Conservation (phyloP, 2,888 invertebrate species). For the Norana najaformis region DNA sequence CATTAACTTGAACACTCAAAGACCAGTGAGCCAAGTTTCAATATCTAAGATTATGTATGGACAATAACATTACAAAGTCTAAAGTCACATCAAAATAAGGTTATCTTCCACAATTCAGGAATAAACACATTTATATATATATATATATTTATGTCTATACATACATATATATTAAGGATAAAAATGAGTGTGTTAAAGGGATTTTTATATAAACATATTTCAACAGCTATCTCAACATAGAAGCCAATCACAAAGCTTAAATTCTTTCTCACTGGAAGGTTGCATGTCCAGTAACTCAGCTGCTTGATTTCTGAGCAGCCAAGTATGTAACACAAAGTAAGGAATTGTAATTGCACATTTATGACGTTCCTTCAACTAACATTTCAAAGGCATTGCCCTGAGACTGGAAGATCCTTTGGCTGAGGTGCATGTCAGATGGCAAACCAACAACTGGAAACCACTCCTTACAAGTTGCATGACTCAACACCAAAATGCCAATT, state of each 20-base stretch:
- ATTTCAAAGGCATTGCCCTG: neutral
- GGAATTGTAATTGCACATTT: slow-evolving; percentile 13
- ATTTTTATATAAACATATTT: neutral
- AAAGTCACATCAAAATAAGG: neutral
- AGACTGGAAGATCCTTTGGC: neutral
- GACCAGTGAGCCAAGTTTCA: neutral
- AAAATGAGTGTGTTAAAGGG: neutral
- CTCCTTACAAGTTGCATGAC: neutral
- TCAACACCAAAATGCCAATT: neutral
- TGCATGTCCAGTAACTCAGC: neutral
- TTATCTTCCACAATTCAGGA: neutral
- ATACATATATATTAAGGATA: neutral
- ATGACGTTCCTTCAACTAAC: neutral
- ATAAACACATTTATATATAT: too few species aligned
- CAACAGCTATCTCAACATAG: neutral
- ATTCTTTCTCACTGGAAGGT: neutral
- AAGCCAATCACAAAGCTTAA: neutral
- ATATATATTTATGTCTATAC: too few species aligned
- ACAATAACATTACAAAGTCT: neutral
- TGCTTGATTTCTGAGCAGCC: neutral
- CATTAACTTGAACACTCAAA: neutral
- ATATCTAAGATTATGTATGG: neutral
- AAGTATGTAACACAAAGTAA: neutral
- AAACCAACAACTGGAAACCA: neutral
- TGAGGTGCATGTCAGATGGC: neutral